Conservation (phyloP, 2,113 vertebrate genomes). For the Hassar affinis region DNA sequence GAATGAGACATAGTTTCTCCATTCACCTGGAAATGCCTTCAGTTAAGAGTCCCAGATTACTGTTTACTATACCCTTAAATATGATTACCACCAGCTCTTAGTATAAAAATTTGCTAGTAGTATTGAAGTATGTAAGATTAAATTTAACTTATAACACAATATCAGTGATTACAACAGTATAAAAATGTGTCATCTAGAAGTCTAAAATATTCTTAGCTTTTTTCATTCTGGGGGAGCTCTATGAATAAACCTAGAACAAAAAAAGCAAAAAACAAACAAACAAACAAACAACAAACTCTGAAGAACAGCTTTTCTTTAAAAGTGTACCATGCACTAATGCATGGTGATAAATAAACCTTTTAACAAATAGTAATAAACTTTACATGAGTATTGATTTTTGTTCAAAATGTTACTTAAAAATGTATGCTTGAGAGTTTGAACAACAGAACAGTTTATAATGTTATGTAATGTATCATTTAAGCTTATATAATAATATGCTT, state of each 20-base stretch:
- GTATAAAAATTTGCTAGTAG: background rate
- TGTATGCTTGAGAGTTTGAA: background rate
- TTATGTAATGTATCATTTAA: background rate
- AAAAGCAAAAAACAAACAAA: background rate
- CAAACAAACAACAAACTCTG: background rate
- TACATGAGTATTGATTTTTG: background rate
- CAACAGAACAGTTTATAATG: background rate
- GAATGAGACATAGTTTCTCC: background rate
- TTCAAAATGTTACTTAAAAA: background rate
- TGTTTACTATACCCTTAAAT: background rate
- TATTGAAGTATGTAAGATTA: background rate
- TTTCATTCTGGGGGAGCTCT: background rate
- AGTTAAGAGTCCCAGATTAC: slow-evolving; percentile 13
- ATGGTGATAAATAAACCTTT: background rate
- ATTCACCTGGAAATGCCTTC: slow-evolving; percentile 14
- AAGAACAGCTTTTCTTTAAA: background rate
- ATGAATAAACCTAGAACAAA: background rate
- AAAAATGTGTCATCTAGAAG: background rate
- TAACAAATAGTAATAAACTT: background rate
- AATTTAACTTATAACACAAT: background rate
- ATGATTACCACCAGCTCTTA: slow-evolving; percentile 6
- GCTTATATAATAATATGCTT: background rate
- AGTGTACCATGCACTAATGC: background rate
- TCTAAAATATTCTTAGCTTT: background rate
- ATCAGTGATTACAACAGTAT: background rate